phyloP scores from a whole-genome alignment of 2,888 invertebrate genomes.

The Pollenia griseotomentosa region DNA sequence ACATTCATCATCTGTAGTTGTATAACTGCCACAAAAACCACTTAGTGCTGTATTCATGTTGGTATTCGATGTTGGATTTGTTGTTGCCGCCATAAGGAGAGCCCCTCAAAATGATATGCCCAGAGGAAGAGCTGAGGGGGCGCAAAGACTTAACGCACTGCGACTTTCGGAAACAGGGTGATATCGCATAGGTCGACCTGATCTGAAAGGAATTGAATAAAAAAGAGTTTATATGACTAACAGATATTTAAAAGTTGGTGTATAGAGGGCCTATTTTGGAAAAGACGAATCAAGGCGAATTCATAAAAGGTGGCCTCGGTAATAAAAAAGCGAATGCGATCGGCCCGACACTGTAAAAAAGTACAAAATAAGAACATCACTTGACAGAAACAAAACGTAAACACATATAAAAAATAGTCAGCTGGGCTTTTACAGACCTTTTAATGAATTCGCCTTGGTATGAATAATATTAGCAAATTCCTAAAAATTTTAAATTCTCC shows the following conservation, averaged over 20 bases:
- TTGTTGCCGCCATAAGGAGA: constrained; percentile 79
- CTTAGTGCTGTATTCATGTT: constrained; percentile 79
- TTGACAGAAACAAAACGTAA: no score
- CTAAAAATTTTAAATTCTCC: no score
- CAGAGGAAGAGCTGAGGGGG: constrained; percentile 89
- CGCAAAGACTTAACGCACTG: constrained; percentile 89
- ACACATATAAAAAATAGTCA: no score
- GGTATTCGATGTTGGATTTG: constrained; percentile 82
- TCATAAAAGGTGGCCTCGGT: no score
- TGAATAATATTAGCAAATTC: no score
- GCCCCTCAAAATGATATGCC: constrained; percentile 91
- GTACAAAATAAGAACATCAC: no score
- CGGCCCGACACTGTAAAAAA: no score
- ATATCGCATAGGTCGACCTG: constrained; percentile 89
- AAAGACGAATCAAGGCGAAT: no score
- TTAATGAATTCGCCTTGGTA: no score
- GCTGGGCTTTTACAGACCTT: no score
- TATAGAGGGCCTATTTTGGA: no score
- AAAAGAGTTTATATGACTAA: background rate
- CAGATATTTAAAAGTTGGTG: background rate
- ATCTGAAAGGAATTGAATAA: constrained; percentile 84
- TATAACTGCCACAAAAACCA: constrained; percentile 83
- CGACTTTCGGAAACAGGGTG: constrained; percentile 89
- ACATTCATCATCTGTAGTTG: constrained; percentile 83
- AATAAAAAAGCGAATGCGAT: no score